Evolutionary conservation across 1,140 invertebrate species (phyloP).

Genomic region (Drosophila nikananu): DNA sequence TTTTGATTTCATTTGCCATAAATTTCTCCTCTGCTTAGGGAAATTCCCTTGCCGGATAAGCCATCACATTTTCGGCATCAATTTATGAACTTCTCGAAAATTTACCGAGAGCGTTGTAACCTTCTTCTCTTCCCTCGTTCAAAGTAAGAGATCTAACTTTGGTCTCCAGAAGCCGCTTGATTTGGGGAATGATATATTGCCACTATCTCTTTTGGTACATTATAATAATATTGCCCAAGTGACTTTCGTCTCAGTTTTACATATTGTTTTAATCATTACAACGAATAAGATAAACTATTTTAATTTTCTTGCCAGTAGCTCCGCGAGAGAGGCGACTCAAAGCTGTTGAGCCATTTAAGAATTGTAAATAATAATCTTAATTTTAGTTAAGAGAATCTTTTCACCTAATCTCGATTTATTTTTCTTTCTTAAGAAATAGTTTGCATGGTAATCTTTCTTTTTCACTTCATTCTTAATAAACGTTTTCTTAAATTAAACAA

Average conservation of each 20-base stretch:
- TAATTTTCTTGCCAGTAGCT: neutral
- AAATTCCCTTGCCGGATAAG: neutral
- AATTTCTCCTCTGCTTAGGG: conserved; percentile 8
- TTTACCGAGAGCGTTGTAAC: neutral
- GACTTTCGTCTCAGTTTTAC: too few relatives aligned
- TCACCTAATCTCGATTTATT: neutral
- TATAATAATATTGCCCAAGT: too few relatives aligned
- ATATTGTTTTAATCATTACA: too few relatives aligned
- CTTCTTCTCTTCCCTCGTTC: too few relatives aligned
- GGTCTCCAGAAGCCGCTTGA: too few relatives aligned
- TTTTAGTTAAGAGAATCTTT: neutral
- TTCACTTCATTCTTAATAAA: neutral
- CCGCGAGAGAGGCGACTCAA: too few relatives aligned
- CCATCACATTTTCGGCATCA: conserved; percentile 5
- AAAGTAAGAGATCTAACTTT: too few relatives aligned
- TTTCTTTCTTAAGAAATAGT: neutral
- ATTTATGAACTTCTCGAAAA: conserved; percentile 8
- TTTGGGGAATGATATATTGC: too few relatives aligned
- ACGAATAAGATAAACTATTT: neutral
- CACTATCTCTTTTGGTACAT: too few relatives aligned
- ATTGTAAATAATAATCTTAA: neutral
- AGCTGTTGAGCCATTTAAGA: neutral
- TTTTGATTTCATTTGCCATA: conserved; percentile 50
- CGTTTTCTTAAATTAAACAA: conserved; percentile 1
- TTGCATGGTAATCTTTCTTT: neutral